Percentiles rank a stretch among this genome's conserved stretches.
phyloP scores from a whole-genome alignment of 2,113 vertebrate genomes.

The Enhydra lutris region DNA sequence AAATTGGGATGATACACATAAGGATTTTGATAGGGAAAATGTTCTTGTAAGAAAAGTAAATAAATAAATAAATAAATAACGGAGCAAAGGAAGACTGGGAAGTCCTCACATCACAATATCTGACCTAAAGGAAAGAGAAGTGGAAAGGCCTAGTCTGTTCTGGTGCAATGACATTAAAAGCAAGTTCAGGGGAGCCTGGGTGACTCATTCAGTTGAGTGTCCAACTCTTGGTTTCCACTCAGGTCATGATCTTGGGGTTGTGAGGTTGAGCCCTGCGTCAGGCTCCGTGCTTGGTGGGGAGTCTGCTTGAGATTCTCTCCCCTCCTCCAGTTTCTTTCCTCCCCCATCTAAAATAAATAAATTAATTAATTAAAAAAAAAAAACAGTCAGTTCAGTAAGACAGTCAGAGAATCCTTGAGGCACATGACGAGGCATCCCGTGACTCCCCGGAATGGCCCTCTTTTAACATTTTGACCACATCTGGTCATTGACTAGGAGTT shows the following conservation, averaged over 20 bases:
- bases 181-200: neutral
- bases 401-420: neutral
- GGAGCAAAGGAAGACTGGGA: neutral
- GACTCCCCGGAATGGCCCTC: neutral
- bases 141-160: neutral
- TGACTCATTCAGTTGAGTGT: neutral
- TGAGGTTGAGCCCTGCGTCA: neutral
- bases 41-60: neutral
- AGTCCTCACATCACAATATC: neutral
- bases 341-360: neutral
- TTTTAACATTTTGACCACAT: neutral
- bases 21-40: neutral
- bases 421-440: neutral
- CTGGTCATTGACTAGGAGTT: neutral
- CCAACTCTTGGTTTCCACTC: neutral
- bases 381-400: neutral
- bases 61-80: neutral
- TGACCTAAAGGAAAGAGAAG: neutral
- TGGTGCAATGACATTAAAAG: neutral
- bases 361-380: neutral
- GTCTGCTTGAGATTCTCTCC: neutral
- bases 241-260: neutral
- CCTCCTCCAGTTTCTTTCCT: neutral
- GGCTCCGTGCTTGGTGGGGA: neutral
- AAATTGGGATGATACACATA: neutral